phyloP scores from a whole-genome alignment of 2,113 vertebrate genomes.

The Menidia beryllina region DNA sequence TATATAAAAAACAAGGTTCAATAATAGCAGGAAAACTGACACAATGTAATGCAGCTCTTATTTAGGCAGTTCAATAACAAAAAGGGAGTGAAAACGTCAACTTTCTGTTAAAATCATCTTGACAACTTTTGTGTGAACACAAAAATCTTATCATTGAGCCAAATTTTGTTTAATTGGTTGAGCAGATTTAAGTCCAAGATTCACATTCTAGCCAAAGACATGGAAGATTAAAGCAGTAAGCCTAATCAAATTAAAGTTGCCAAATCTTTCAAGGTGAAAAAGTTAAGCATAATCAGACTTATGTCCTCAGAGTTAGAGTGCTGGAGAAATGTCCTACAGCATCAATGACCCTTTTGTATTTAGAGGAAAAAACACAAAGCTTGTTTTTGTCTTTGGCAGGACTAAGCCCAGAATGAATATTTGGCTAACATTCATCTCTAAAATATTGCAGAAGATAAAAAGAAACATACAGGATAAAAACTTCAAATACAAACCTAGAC shows the following conservation, averaged over 20 bases:
- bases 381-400: no score
- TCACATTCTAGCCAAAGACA: neutral
- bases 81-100: neutral
- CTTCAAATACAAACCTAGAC: no score
- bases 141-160: neutral
- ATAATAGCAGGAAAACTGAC: conserved; percentile 1
- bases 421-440: no score
- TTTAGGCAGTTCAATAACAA: neutral
- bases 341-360: no score
- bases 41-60: neutral
- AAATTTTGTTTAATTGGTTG: neutral
- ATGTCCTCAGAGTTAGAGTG: no score
- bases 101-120: neutral
- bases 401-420: no score
- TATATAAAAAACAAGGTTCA: neutral
- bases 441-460: no score
- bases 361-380: no score
- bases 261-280: neutral
- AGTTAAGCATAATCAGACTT: no score
- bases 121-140: neutral
- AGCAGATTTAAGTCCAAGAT: neutral
- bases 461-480: no score
- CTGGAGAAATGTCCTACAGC: no score
- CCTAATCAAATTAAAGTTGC: neutral
- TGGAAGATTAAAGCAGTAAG: neutral